Base-by-base conservation (phyloP, 2,113 vertebrate genomes). In the Neolamprologus fasciatus region DNA sequence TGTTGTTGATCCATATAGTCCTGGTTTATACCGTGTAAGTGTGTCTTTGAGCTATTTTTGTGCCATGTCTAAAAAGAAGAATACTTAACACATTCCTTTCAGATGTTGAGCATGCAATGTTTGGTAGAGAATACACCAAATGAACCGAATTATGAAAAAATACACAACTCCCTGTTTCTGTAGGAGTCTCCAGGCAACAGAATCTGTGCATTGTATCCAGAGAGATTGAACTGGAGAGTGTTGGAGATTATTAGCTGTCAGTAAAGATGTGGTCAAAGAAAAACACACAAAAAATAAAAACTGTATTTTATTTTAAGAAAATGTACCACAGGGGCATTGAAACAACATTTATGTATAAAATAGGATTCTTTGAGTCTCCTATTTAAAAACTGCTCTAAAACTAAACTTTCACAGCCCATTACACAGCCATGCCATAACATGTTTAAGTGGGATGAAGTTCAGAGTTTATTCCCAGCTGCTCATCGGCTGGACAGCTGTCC, bases 121-220 rank as follows among this genome's bases (percentile, higher is more conserved):
- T 80, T 84, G 45, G 79, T 87, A 88, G 87, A 80, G 55, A 92
- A 91, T 23, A 89, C 61, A 71, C 78, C 86, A 81, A 87, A 68
- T 80, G 58, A 57, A 81, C 76, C 14, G 37, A 6, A 19, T 50
- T 13, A 13, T 31, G 26, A 84, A 54, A 45, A 61, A 31, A 78
- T 31, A 78, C 6, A 55, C 26, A 85, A 13, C 47, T 89, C 89
- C 83, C 90, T 93, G 90, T 95, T 94, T 91, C 78, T 94, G 87
- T 87, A 11, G 17, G 57, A 21, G 85, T 91, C 91, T 95, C 93
- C 90, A 76, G 94, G 91, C 94, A 95, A 95, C 94, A 96, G 95
- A 95, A 95, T 51, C 85, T 86, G 83, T 88, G 90, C 35, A 11
- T 85, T 92, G 51, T 85, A 89, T 93, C 87, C 93, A 91, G 93